Evolutionary conservation across 2,888 invertebrate genomes (phyloP), one percentile per base, ranked within the genome.

Genomic region (Pollenia angustigena): DNA sequence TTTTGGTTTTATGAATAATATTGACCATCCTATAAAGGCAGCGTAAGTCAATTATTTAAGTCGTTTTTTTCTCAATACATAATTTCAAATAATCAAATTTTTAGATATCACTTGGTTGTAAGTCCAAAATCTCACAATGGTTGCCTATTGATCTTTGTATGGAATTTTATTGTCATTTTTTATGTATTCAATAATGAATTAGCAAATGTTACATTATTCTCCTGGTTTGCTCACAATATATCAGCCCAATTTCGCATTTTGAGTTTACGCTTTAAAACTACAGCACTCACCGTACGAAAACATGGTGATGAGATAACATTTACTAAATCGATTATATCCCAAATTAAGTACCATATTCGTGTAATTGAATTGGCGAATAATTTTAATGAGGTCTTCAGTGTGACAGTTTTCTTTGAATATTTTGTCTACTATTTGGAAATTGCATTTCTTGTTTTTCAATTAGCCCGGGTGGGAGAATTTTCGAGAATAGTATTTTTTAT

Each of bases 171-270:
- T 12, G 54, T 64, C 4, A 44, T 83, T 6, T 81, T 68, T 56
- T 79, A 52, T 42, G 23, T 83, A 0, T n/a, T 78, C 2, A 52
- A 76, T 66, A 85, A 69, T 9, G 64, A 85, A 0, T 11, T 88
- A 40, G 78, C 76, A 1, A 74, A 81, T 16, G 89, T 88, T 64
- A 82, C 83, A 0, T 44, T 89, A 2, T 88, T 83, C 58, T 87
- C 85, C 12, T 89, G 89, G 88, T 80, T 82, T 50, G 71, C 85
- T 2, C 83, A 85, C 42, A 88, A 88, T 52, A 75, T 88, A 1
- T 44, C 80, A 0, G 89, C 85, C 6, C 85, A 88, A 58, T 89
- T 88, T 69, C 87, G 87, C 52, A 86, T 88, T 66, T 58, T 89
- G 12, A 81, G 81, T 40, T 58, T 83, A 4, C 75, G 81, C 2